Base-by-base conservation (phyloP, 2,797 vertebrate species). In the Octomys mimax region DNA sequence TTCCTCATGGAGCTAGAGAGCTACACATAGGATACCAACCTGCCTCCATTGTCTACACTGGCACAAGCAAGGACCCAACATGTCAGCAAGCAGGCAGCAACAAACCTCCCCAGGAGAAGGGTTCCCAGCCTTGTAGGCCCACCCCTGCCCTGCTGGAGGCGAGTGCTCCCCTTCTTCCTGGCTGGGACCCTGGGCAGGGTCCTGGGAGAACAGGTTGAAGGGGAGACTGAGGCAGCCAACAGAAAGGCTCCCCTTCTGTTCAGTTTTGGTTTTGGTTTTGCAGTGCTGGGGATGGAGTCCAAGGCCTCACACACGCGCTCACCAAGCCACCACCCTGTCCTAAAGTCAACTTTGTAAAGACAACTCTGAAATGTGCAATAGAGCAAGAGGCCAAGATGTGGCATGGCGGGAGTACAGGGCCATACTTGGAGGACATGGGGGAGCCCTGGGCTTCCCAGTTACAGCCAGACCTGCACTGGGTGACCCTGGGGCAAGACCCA, bases 71-170 rank as follows among this genome's bases (percentile, higher is more conserved):
- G 36, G 8, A 31, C 13, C 2, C n/a, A 4, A 8, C 1, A 2
- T 0, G 28, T 16, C 7, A 14, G 33, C 11, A n/a, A 13, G 10
- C 0, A 13, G 33, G 26, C 4, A 54, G 62, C 16, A 28, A 39
- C n/a, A 0, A 1, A 19, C 26, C 19, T 3, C 83, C 10, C 2
- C 0, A 0, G 2, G 2, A 31, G 64, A 28, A 16, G 9, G 2
- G 4, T 16, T 10, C n/a, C 78, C 6, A 12, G 5, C 26, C 31
- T 0, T 18, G 8, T 0, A 0, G 0, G 24, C 62, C 24, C 4
- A 33, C 7, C 33, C 1, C 39, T 33, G 5, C 21, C 49, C 12
- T 14, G 42, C n/a, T 21, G 18, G 66, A 73, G 13, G 31, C 3
- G 16, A 71, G 31, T 39, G 62, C 21, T 11, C 24, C 21, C 26